Evolutionary conservation across 2,888 invertebrate genomes (phyloP).

Genomic region (Eurytoma californica): DNA sequence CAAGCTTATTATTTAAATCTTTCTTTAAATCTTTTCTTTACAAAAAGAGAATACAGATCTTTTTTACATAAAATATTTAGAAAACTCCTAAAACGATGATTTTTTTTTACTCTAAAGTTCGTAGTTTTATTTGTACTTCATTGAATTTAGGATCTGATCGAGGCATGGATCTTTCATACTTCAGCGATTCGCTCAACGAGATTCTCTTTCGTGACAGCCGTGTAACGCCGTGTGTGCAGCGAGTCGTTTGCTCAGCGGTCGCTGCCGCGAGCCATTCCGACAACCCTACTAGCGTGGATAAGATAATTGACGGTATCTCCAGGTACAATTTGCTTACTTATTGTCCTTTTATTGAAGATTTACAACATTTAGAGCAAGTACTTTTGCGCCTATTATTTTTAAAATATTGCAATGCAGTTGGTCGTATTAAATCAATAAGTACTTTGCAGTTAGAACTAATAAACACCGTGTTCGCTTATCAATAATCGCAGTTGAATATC

Average conservation of each 20-base stretch:
- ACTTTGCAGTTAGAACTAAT: too few relatives aligned
- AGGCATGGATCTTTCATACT: conserved; percentile 59
- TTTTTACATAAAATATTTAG: too few relatives aligned
- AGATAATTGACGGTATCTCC: conserved; percentile 73
- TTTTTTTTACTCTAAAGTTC: too few relatives aligned
- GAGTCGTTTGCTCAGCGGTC: conserved; percentile 70
- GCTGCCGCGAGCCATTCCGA: conserved; percentile 61
- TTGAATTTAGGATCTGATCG: conserved; percentile 61
- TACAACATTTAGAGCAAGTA: too few relatives aligned
- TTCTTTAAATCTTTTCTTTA: neutral
- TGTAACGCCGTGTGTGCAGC: conserved; percentile 71
- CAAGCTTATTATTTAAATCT: conserved; percentile 18
- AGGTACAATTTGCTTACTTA: conserved; percentile 63
- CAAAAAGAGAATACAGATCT: too few relatives aligned
- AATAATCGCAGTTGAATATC: too few relatives aligned
- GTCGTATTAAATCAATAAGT: too few relatives aligned
- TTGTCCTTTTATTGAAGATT: too few relatives aligned
- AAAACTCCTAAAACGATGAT: too few relatives aligned
- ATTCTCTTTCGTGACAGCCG: conserved; percentile 69
- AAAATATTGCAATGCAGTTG: too few relatives aligned
- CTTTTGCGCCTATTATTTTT: too few relatives aligned
- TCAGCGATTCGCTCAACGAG: conserved; percentile 68
- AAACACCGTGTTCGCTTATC: too few relatives aligned
- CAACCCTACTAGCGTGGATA: conserved; percentile 69
- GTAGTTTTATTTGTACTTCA: neutral